A percentile compares a stretch with the other conserved stretches of the same genome.
Evolutionary conservation across 92 coral and sea anemone genomes (phyloP).

Genomic region (Muricea muricata): DNA sequence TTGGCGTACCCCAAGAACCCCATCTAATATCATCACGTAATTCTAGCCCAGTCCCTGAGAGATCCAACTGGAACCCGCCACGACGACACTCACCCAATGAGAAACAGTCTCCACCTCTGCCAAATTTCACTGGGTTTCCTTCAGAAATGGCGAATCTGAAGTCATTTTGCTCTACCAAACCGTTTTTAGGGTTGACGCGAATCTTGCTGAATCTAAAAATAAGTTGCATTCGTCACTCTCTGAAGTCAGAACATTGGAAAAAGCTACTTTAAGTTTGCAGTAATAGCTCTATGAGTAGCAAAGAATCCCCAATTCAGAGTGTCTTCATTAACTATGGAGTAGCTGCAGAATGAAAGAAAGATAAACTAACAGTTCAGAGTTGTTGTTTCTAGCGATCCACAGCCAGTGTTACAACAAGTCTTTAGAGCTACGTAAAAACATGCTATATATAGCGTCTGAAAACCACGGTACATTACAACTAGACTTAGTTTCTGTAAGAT

Average conservation of each 20-base stretch:
- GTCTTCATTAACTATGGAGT: too few relatives aligned
- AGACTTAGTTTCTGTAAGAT: too few relatives aligned
- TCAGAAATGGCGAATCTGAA: conserved; percentile 80
- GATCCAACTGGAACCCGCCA: conserved; percentile 90
- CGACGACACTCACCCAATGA: conserved; percentile 87
- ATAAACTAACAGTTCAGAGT: too few relatives aligned
- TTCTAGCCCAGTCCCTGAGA: conserved; percentile 91
- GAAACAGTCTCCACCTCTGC: conserved; percentile 99
- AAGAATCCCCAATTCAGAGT: too few relatives aligned
- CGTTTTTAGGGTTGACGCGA: conserved; percentile 81
- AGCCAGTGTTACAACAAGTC: too few relatives aligned
- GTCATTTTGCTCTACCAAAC: conserved; percentile 86
- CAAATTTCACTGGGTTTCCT: conserved; percentile 93
- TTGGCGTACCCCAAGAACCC: conserved; percentile 98
- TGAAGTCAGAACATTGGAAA: not conserved
- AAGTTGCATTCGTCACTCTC: not conserved
- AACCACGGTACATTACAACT: too few relatives aligned
- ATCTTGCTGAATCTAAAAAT: conserved; percentile 83
- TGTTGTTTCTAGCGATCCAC: too few relatives aligned
- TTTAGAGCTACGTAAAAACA: too few relatives aligned
- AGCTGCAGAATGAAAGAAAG: too few relatives aligned
- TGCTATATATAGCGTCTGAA: too few relatives aligned
- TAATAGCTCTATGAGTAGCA: too few relatives aligned
- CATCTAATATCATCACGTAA: conserved; percentile 83
- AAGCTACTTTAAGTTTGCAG: too few relatives aligned